A percentile compares a stretch with the other conserved stretches of the same genome.
These are phyloP conservation scores for Panzeria rudis DNA, from an alignment of 2,888 invertebrate species.

Conservation along the genomic window DNA sequence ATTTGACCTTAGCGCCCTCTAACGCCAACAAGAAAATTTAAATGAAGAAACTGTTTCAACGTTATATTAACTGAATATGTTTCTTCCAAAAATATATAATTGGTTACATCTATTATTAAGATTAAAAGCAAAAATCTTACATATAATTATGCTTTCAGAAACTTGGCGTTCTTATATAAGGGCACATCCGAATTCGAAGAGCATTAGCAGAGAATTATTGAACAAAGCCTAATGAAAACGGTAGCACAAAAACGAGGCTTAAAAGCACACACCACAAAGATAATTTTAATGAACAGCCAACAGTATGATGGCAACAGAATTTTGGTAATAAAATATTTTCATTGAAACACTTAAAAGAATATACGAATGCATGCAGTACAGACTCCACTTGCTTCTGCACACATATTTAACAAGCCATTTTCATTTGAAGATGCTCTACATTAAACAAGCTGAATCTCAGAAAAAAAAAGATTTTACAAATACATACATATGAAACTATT, in stretches of 20 bases:
- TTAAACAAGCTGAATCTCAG: neutral
- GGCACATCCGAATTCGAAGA: neutral
- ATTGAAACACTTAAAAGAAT: neutral
- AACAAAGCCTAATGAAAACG: neutral
- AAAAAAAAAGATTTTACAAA: neutral
- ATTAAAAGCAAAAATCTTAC: too few relatives aligned
- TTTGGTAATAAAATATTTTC: neutral
- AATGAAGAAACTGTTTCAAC: too few relatives aligned
- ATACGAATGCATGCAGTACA: neutral
- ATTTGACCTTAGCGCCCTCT: too few relatives aligned
- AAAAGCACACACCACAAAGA: neutral
- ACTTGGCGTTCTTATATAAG: neutral
- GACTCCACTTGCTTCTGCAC: neutral
- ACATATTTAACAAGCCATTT: neutral
- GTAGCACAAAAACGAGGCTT: neutral
- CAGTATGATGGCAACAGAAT: neutral
- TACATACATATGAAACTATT: neutral
- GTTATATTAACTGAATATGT: too few relatives aligned
- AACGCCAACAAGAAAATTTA: too few relatives aligned
- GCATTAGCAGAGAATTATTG: neutral
- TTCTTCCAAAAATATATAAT: too few relatives aligned
- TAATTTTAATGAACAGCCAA: neutral
- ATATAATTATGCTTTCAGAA: too few relatives aligned
- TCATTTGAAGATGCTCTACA: neutral
- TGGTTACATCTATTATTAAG: too few relatives aligned